Conservation (phyloP, 2,888 invertebrate species). For the Erebia palarica region DNA sequence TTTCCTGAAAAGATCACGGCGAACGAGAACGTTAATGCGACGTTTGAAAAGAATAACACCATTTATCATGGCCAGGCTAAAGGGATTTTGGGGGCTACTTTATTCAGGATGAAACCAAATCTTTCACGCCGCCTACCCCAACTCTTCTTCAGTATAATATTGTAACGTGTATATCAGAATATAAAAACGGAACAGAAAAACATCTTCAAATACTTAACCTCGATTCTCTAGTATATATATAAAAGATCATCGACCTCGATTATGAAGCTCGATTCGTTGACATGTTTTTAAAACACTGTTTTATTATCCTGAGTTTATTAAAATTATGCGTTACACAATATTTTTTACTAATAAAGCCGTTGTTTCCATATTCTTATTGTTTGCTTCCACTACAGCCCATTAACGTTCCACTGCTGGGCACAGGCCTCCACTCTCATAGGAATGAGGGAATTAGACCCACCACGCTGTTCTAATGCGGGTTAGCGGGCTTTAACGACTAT, state of each 20-base stretch:
- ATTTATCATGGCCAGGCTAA: conserved; percentile 74
- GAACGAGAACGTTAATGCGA: conserved; percentile 57
- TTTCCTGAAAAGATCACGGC: conserved; percentile 58
- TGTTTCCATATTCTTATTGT: too few relatives aligned
- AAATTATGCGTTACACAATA: neutral
- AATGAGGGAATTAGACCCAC: too few relatives aligned
- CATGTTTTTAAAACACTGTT: neutral
- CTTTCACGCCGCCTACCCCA: conserved; percentile 59
- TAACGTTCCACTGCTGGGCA: too few relatives aligned
- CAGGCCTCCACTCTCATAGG: too few relatives aligned
- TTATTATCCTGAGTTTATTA: neutral
- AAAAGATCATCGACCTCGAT: conserved; percentile 43
- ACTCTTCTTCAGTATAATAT: conserved; percentile 51
- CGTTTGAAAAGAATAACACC: conserved; percentile 71
- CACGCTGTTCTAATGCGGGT: too few relatives aligned
- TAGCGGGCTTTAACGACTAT: too few relatives aligned
- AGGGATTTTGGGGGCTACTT: conserved; percentile 66
- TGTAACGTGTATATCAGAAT: conserved; percentile 51
- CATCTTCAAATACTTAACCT: conserved; percentile 48
- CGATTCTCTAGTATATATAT: conserved; percentile 26
- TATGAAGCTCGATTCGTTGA: conserved; percentile 18
- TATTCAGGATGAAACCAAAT: conserved; percentile 70
- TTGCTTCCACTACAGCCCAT: too few relatives aligned
- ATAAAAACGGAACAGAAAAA: conserved; percentile 43
- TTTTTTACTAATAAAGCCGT: too few relatives aligned